These are phyloP conservation scores for Heteromurus nitidus DNA, from an alignment of 2,888 invertebrate species.

Conservation along the genomic window DNA sequence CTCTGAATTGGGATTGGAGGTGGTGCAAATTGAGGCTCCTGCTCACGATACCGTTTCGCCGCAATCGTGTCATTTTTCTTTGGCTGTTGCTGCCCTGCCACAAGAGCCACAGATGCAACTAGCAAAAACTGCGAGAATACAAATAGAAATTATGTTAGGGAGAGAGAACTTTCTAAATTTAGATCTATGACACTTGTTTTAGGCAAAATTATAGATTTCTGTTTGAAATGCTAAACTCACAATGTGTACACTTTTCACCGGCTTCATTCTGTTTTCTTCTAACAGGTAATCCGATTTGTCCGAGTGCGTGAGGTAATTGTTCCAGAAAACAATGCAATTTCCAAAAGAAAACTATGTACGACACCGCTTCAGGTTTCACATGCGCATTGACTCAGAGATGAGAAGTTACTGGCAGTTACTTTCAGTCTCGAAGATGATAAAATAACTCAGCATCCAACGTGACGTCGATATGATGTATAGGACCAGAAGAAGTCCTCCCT, in stretches of 20 bases:
- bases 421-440: conserved; percentile 14
- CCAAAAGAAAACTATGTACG: neutral
- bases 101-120: conserved; percentile 19
- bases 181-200: neutral
- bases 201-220: neutral
- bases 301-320: neutral
- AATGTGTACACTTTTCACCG: conserved; percentile 24
- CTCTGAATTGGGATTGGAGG: conserved; percentile 53
- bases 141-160: conserved; percentile 7
- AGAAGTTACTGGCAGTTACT: conserved; percentile 21
- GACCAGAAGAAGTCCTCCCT: no score
- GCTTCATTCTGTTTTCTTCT: conserved; percentile 20
- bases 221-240: conserved; percentile 23
- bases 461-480: neutral
- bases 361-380: conserved; percentile 6
- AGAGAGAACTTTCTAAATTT: neutral
- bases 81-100: conserved; percentile 9
- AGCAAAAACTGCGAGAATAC: conserved; percentile 12
- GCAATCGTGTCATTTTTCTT: conserved; percentile 14
- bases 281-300: neutral
- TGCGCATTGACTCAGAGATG: conserved; percentile 15
- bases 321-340: conserved; percentile 1
- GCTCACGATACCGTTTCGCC: conserved; percentile 27
- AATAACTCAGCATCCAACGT: conserved; percentile 4
- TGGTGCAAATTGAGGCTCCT: conserved; percentile 54